phyloP scores from a whole-genome alignment of 1,140 invertebrate species.

The Drusus annulatus region DNA sequence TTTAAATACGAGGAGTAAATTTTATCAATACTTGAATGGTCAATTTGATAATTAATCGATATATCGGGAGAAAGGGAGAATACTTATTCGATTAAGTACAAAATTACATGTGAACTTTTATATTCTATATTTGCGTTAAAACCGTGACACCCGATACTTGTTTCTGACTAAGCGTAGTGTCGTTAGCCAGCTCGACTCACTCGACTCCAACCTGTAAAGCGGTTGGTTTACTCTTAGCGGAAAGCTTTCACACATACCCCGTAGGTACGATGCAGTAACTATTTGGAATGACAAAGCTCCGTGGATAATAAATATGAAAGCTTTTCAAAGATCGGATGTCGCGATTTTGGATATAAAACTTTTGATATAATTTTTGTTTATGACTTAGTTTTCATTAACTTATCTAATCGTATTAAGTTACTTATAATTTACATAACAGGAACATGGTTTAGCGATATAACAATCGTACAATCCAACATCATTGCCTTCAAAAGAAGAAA shows the following conservation, averaged over 20 bases:
- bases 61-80: neutral
- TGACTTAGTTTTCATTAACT: slow-evolving; percentile 59
- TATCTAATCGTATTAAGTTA: slow-evolving; percentile 58
- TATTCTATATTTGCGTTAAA: slow-evolving; percentile 19
- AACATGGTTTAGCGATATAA: slow-evolving; percentile 57
- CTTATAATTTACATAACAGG: slow-evolving; percentile 57
- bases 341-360: slow-evolving; percentile 40
- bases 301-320: neutral
- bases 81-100: slow-evolving; percentile 30
- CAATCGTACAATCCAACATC: slow-evolving; percentile 47
- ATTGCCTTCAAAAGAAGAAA: slow-evolving; percentile 50
- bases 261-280: slow-evolving; percentile 1
- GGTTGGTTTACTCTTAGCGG: neutral
- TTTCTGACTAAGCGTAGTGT: neutral
- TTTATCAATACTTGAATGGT: neutral
- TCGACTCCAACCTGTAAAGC: neutral
- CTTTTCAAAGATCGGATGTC: slow-evolving; percentile 16
- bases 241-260: neutral
- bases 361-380: slow-evolving; percentile 56
- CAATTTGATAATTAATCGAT: slow-evolving; percentile 13
- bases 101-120: slow-evolving; percentile 15
- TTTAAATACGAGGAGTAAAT: neutral
- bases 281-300: slow-evolving; percentile 20
- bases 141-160: slow-evolving; percentile 20
- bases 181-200: neutral